Evolutionary conservation across 1,140 invertebrate genomes (phyloP), one percentile per base, ranked within the genome.

Genomic region (Rhagoletis zephyria): DNA sequence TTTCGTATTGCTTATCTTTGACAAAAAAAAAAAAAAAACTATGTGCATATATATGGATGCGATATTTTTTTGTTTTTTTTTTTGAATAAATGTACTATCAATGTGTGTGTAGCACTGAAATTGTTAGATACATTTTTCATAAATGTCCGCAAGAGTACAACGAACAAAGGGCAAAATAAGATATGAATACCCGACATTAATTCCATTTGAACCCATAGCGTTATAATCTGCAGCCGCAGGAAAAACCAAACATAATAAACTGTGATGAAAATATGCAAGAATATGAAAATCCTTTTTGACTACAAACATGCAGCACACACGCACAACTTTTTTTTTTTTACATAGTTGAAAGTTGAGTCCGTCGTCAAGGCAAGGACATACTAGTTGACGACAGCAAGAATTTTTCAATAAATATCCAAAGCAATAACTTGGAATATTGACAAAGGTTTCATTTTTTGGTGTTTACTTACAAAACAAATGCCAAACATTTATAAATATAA

Each of bases 381-480:
- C 30, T 0, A 85, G 85, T 85, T 85, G 60, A 85, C 30, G 60
- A 85, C 85, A 85, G 85, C 56, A 60, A 30, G 60, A 85, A 85
- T 85, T 61, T 85, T 85, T 85, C 85, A 85, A 63, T 63, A 85
- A 60, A 85, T 85, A 85, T 85, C 59, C 30, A 85, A 85, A 85
- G 85, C 85, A 85, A 85, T 85, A 85, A 61, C 85, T 85, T 42
- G 59, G 14, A 4, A 85, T 85, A 85, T 85, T 85, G 85, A 85
- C 85, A 85, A 85, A 61, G 85, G 60, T 85, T 85, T 10, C 14
- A 42, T 59, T 56, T 81, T 81, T 81, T 14, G 74, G 48, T 81
- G 48, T 56, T 56, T 56, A 56, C 74, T 48, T 59, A 81, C 74
- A 81, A 81, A 81, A 81, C 48, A 59, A 81, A 81, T 81, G n/a